phyloP scores from a whole-genome alignment of 2,888 invertebrate species.

The Urechis unicinctus region DNA sequence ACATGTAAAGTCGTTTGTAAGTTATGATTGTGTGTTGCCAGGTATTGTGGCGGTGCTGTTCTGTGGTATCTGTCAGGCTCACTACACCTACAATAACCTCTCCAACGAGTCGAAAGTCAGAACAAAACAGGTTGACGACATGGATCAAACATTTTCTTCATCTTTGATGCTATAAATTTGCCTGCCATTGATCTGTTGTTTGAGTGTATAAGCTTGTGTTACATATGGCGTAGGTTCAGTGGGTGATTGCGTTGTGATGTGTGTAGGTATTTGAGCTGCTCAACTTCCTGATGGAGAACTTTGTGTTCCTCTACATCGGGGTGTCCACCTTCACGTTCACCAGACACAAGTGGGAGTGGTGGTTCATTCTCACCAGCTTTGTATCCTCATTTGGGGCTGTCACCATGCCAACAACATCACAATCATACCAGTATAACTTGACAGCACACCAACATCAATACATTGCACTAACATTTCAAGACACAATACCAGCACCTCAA shows the following conservation, averaged over 20 bases:
- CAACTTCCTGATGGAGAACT: conserved; percentile 95
- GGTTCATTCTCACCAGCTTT: conserved; percentile 87
- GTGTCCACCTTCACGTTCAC: conserved; percentile 98
- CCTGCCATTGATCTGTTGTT: too few relatives aligned
- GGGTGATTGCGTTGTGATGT: background rate
- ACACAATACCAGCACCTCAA: too few relatives aligned
- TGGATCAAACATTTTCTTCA: background rate
- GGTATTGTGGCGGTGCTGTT: conserved; percentile 91
- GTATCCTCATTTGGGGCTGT: too few relatives aligned
- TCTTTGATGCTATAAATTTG: too few relatives aligned
- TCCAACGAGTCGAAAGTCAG: conserved; percentile 78
- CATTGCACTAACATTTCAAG: too few relatives aligned
- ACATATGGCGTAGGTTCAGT: background rate
- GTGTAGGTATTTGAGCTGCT: conserved; percentile 74
- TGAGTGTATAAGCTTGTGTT: background rate
- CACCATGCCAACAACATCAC: too few relatives aligned
- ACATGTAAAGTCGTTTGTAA: background rate
- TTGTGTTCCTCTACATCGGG: conserved; percentile 97
- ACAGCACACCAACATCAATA: too few relatives aligned
- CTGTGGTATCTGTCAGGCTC: conserved; percentile 98
- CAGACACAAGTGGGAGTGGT: conserved; percentile 85
- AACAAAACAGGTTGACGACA: conserved; percentile 67
- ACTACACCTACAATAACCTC: conserved; percentile 96
- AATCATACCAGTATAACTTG: too few relatives aligned
- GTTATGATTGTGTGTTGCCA: conserved; percentile 23